Base-by-base conservation (phyloP, 2,797 vertebrate genomes). In the Xenops minutus region DNA sequence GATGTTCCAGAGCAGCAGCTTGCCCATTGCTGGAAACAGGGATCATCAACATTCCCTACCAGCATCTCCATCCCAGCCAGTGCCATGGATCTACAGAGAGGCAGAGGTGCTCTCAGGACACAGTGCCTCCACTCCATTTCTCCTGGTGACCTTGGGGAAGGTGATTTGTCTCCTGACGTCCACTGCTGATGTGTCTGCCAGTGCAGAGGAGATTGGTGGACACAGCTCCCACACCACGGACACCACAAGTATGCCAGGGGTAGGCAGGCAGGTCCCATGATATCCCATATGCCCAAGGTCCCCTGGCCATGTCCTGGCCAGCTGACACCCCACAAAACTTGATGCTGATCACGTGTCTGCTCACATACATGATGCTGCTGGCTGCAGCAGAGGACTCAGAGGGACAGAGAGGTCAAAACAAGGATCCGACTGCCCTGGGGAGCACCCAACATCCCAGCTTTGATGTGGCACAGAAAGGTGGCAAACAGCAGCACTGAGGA, bases 221-320 rank as follows among this genome's bases (percentile, higher is more conserved):
- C 49, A 17, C 0, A 0, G 37, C n/a, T 94, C 56, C 76, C 76
- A 37, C 0, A 0, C 48, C 68, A 54, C 12, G 0, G 4, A 62
- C n/a, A 55, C 55, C 84, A 26, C 77, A 27, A 36, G 21, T 4
- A 9, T 37, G 46, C 44, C 3, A 2, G 36, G 76, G 74, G 6
- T 0, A 2, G 66, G n/a, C 77, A 58, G 34, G 29, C 12, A 44
- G n/a, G n/a, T 84, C 66, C 77, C 7, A 2, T 24, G 39, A 61
- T 30, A 81, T 21, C 36, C 43, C 55, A 29, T 6, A 63, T n/a
- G 71, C 51, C 63, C 12, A 0, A 12, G 51, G 78, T 27, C 11
- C 36, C 51, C 51, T 1, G 1, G 52, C 17, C 16, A 2, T 1
- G 24, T 12, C 30, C 24, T 9, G 6, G 52, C n/a, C 74, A 78